Base-by-base conservation (phyloP, 2,888 invertebrate genomes). In the Campaea margaritaria region DNA sequence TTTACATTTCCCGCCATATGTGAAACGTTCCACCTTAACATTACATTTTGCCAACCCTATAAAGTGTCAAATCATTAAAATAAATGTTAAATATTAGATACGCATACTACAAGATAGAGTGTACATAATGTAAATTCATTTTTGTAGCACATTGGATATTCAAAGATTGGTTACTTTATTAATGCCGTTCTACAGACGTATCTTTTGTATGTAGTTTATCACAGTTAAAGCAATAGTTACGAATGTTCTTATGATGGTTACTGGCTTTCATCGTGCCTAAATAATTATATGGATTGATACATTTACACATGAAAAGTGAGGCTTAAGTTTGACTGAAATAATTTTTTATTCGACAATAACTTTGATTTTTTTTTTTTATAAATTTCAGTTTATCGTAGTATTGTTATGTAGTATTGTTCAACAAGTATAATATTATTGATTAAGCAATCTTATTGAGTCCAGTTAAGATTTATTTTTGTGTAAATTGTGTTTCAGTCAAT, bases 21-120 rank as follows among this genome's bases (percentile, higher is more conserved):
- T n/a, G n/a, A n/a, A n/a, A n/a, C n/a, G n/a, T n/a, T n/a, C n/a
- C n/a, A n/a, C n/a, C n/a, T 21, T 21, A 2, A 21, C 21, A 10
- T 51, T 57, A 53, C 28, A 58, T 65, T 74, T 73, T 79, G 82
- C 78, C 79, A 83, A 82, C 84, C 83, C 82, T 78, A 70, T 55
- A 62, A 77, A 81, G 87, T 86, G 86, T 86, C 84, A 85, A 85
- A 86, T 80, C 76, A 74, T 74, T 69, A 45, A 48, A 58, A 36
- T 52, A 43, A 58, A 53, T 59, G 39, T 50, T 50, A 76, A 73
- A 71, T 62, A 62, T 69, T 67, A 69, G 70, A 71, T 71, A 72
- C 69, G 75, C 74, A 65, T 73, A 72, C 76, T 73, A 58, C 60
- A 54, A 64, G 48, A 58, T 58, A 60, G 56, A 63, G 60, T 61